These are phyloP conservation scores for Graptemys geographica DNA, from an alignment of 2,797 vertebrate species.

Conservation along the genomic window DNA sequence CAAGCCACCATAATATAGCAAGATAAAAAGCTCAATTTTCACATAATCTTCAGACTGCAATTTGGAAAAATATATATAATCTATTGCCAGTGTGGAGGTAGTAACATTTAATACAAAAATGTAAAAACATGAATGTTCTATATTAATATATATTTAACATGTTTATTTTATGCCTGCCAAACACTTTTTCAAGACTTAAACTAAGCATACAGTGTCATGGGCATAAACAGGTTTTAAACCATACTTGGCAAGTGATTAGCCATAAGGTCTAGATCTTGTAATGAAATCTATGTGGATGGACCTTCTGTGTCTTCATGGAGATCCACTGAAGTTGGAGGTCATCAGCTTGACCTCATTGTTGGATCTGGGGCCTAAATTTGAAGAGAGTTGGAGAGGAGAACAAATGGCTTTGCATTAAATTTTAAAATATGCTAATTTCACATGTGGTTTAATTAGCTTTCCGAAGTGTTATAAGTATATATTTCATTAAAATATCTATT, in stretches of 20 bases:
- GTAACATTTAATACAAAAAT: neutral
- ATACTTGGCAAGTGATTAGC: neutral
- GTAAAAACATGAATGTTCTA: neutral
- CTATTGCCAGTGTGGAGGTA: neutral
- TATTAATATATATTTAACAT: neutral
- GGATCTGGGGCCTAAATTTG: neutral
- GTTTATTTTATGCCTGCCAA: neutral
- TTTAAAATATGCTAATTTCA: neutral
- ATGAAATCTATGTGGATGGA: neutral
- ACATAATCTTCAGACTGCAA: neutral
- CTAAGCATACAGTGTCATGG: neutral
- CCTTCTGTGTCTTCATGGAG: neutral
- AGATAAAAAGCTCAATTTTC: neutral
- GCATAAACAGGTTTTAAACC: conserved; percentile 6
- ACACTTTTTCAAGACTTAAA: neutral
- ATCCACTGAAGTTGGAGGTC: neutral
- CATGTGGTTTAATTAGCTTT: neutral
- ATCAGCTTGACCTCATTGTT: neutral
- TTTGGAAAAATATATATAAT: neutral
- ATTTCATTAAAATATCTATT: neutral
- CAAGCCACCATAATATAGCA: neutral
- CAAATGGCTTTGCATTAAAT: neutral
- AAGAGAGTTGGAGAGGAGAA: neutral
- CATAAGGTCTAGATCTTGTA: neutral
- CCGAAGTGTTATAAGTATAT: neutral